Conservation (phyloP, 2,888 invertebrate genomes). For the Uropetala carovei region DNA sequence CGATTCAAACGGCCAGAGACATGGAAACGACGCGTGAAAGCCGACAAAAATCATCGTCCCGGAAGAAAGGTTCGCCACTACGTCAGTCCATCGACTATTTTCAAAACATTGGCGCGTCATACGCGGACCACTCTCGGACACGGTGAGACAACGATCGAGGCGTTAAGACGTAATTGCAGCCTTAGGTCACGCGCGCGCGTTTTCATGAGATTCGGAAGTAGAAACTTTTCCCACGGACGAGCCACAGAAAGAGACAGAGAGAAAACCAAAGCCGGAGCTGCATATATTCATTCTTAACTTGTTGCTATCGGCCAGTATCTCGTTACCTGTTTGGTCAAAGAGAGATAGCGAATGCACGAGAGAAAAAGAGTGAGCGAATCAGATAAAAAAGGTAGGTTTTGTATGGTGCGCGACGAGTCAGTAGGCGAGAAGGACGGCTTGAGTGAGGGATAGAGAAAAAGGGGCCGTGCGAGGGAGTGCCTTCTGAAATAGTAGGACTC, state of each 20-base stretch:
- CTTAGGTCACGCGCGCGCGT: neutral
- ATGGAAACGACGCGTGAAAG: no score
- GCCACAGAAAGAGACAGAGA: neutral
- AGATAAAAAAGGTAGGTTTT: constrained; percentile 28
- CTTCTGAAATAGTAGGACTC: neutral
- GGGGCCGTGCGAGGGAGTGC: neutral
- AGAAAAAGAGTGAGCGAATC: constrained; percentile 1
- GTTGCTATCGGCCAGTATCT: constrained; percentile 61
- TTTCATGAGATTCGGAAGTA: neutral
- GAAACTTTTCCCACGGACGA: neutral
- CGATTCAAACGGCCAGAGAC: no score
- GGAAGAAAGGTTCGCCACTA: neutral
- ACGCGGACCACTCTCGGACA: neutral
- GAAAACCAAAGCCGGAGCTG: constrained; percentile 27
- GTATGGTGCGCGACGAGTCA: neutral
- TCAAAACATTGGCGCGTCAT: neutral
- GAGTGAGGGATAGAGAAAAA: neutral
- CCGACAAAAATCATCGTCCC: no score
- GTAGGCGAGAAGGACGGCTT: neutral
- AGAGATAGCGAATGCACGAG: constrained; percentile 29
- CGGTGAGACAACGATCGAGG: neutral
- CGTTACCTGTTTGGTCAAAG: constrained; percentile 57
- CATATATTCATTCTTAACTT: constrained; percentile 64
- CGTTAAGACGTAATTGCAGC: neutral
- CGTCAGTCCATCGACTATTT: neutral